Evolutionary conservation across 2,888 invertebrate genomes (phyloP), one percentile per base, ranked within the genome.

Genomic region (Cantharis lateralis): DNA sequence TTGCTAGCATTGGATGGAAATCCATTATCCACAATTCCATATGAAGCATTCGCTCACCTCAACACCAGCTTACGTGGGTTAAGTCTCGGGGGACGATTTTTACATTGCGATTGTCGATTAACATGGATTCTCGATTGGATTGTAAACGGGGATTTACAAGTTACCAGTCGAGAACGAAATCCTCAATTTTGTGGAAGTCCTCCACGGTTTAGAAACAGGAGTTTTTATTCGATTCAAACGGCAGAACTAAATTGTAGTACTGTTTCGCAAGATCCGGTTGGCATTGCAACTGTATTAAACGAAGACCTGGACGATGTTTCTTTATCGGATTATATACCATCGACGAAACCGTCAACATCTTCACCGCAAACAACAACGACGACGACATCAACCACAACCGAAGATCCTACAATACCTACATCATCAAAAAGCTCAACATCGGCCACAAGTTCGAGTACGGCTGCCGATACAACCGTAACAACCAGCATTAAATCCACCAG

Each of bases 121-220:
- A 91, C 93, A 10, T 97, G 97, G 97, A 94, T 97, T 77, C 93
- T 95, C 78, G 94, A 96, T 85, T 97, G 97, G 97, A 96, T 97
- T 82, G 91, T 93, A 72, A 93, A 93, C 80, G 94, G 94, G 13
- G 96, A 97, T 86, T 90, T 97, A 62, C 97, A 97, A 91, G 96
- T 97, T 16, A 97, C 97, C 11, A 96, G 96, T 80, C 91, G 97
- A 64, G 97, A 97, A 88, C 91, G 96, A 83, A 96, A 95, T 87
- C 97, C 97, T 9, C 97, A 97, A 87, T 97, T 97, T 88, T 97
- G 97, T 85, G 97, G 96, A 13, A 93, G 93, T 81, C 97, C 97
- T 1, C 90, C 92, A 1, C 90, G 93, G 80, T 93, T 97, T 83
- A 91, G 95, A 75, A 95, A 95, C 79, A 91, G 94, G 68, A 95